Evolutionary conservation across 2,113 vertebrate species (phyloP), one percentile per base, ranked within the genome.

Genomic region (Anguilla japonica): DNA sequence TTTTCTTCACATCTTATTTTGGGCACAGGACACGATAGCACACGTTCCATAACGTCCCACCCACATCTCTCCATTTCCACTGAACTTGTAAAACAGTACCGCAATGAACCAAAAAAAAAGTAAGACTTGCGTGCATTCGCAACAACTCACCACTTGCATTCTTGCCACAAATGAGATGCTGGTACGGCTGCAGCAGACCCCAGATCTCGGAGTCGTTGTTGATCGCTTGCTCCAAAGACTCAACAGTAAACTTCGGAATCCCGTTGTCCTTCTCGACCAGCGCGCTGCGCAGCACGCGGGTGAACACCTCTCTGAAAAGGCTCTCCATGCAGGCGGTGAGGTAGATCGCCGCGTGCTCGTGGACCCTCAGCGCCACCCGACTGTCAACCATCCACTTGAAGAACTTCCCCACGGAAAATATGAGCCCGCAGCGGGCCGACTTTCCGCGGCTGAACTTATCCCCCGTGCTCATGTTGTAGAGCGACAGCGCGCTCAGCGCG

Each of bases 331-430:
- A 97, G 87, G 97, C 98, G 0, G 96, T 96, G 95, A 99, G 96
- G 96, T 98, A 99, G 95, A 99, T 98, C 85, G 98, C 98, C 3
- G 98, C 97, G 92, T 99, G 98, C 91, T 98, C 97, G 93, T 99
- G 98, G 95, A 99, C 95, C 93, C 98, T 95, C 88, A 96, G 94
- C 87, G 98, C 97, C 79, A 99, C 96, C 90, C 97, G 95, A 93
- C 97, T 96, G 92, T 99, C 98, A 90, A 98, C 97, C 98, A 99
- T 98, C 98, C 98, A 99, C 93, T 96, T 96, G 94, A 99, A 99
- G 96, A 99, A 98, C 93, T 96, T 96, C 85, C 98, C 98, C 93
- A 99, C 97, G 83, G 96, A 97, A 92, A 99, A 98, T 89, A 95
- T 94, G 91, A 99, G 97, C 89, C 98, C 97, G 93, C 98, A 99